Conservation (phyloP, 30 jellyfish, hydroid and myxozoan species). For the Aurelia sp. region DNA sequence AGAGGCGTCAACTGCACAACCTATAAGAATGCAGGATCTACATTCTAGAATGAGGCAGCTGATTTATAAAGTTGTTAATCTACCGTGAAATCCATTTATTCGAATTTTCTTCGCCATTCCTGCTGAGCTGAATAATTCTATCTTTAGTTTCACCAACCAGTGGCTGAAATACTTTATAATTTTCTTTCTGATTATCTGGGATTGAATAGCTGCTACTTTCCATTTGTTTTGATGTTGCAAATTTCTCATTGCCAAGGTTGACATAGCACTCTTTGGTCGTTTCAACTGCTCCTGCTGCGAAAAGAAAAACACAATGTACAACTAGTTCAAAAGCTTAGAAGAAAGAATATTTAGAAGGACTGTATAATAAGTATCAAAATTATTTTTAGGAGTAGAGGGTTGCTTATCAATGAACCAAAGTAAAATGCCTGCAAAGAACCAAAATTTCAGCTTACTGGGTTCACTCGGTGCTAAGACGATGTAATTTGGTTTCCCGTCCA, state of each 20-base stretch:
- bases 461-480: constrained; percentile 32
- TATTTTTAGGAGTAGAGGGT: not conserved
- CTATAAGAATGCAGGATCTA: no score
- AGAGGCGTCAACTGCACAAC: no score
- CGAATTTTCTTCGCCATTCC: not conserved
- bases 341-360: no score
- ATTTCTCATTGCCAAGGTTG: constrained; percentile 3
- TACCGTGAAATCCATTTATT: constrained; percentile 19
- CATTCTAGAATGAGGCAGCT: not conserved
- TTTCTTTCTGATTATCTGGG: constrained; percentile 46
- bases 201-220: constrained; percentile 14
- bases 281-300: no score
- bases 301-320: no score
- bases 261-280: not conserved
- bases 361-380: no score
- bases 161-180: constrained; percentile 46
- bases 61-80: not conserved
- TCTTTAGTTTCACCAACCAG: constrained; percentile 3
- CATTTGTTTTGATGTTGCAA: constrained; percentile 7
- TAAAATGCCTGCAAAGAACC: not conserved
- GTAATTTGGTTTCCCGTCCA: constrained; percentile 52
- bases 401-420: not conserved
- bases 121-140: not conserved
- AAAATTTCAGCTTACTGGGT: not conserved
- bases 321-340: no score